A percentile compares a stretch with the other conserved stretches of the same genome.
These are phyloP conservation scores for Scolopax bukidnonensis DNA, from an alignment of 2,797 vertebrate genomes.

Conservation along the genomic window DNA sequence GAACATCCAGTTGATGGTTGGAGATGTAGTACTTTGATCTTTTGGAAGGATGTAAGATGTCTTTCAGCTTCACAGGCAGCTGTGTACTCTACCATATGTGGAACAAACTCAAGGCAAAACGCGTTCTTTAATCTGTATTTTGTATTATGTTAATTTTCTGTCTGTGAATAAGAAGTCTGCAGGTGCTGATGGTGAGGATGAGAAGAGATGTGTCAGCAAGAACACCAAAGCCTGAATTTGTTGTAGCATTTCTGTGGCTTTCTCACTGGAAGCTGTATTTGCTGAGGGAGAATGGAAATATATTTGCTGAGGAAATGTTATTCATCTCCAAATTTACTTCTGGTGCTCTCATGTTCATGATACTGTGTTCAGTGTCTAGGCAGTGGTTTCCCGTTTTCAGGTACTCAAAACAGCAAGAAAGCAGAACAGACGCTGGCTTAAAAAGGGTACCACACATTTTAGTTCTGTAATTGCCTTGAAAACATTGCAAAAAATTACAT, in stretches of 20 bases:
- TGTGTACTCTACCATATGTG: background rate
- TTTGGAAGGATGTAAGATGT: background rate
- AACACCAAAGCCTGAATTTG: background rate
- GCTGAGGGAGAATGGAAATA: background rate
- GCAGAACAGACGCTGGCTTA: background rate
- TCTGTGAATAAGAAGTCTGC: background rate
- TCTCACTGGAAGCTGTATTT: background rate
- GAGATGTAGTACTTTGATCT: conserved; percentile 6
- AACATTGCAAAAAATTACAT: background rate
- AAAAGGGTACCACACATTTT: background rate
- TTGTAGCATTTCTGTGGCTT: background rate
- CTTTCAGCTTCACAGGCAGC: background rate
- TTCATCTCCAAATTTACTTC: background rate
- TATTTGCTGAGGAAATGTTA: background rate
- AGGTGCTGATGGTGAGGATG: background rate
- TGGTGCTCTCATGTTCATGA: background rate
- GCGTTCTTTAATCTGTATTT: background rate
- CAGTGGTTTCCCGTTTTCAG: background rate
- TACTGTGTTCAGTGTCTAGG: background rate
- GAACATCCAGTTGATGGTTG: background rate
- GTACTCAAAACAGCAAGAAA: background rate
- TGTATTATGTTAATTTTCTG: background rate
- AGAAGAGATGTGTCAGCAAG: background rate
- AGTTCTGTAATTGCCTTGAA: background rate
- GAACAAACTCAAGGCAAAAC: background rate